phyloP scores from a whole-genome alignment of 1,140 invertebrate genomes.

The Camponotus vicinus region DNA sequence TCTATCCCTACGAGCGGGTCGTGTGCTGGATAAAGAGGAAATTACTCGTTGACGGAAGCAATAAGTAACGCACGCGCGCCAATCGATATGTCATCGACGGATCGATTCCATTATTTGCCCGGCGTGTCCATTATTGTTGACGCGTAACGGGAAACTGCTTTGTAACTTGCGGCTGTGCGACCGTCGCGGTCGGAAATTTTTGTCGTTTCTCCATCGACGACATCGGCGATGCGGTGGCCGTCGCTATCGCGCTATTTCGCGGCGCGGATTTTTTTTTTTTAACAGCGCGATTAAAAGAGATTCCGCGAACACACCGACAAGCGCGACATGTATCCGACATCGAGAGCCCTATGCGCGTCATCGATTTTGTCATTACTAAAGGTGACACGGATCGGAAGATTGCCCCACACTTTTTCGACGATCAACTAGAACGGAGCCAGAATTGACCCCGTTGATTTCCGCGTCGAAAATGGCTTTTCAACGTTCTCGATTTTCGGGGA shows the following conservation, averaged over 20 bases:
- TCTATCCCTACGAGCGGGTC: conserved; percentile 64
- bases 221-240: background rate
- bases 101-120: conserved; percentile 58
- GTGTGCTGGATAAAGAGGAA: conserved; percentile 75
- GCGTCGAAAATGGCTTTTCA: conserved; percentile 53
- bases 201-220: conserved; percentile 8
- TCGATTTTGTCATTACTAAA: conserved; percentile 58
- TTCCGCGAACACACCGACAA: background rate
- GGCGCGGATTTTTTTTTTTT: conserved; percentile 24
- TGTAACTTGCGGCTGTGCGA: conserved; percentile 17
- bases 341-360: conserved; percentile 2
- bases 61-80: conserved; percentile 72
- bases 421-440: background rate
- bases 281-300: conserved; percentile 37
- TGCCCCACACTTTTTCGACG: background rate
- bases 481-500: conserved; percentile 56
- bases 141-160: background rate
- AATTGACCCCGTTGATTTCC: conserved; percentile 39
- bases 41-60: conserved; percentile 78
- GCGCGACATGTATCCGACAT: conserved; percentile 12
- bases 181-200: conserved; percentile 38
- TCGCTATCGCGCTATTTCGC: conserved; percentile 3
- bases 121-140: conserved; percentile 48
- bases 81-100: conserved; percentile 50
- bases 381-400: conserved; percentile 41